A percentile compares a stretch with the other conserved stretches of the same genome.
phyloP scores from a whole-genome alignment of 2,888 invertebrate species.

The Pyrrhia umbra region DNA sequence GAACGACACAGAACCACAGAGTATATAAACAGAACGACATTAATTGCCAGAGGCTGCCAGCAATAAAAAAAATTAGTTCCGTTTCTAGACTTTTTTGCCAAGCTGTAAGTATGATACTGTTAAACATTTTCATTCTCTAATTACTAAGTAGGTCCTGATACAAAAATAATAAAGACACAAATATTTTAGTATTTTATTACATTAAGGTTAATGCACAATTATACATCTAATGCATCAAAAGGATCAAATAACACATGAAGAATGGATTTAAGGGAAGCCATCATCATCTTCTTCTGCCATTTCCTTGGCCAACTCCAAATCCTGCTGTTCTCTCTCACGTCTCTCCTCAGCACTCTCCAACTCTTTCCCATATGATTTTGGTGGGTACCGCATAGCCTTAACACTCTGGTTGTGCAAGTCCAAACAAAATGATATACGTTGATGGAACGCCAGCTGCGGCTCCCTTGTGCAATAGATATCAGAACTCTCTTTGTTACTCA shows the following conservation, averaged over 20 bases:
- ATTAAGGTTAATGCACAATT: constrained; percentile 62
- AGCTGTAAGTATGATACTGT: no score
- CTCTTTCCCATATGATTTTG: constrained; percentile 99
- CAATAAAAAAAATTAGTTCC: no score
- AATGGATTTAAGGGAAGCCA: constrained; percentile 91
- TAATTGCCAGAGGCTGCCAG: no score
- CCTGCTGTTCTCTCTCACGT: constrained; percentile 98
- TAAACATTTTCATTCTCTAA: no score
- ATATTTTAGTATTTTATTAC: constrained; percentile 50
- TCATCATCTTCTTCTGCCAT: constrained; percentile 99
- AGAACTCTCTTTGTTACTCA: constrained; percentile 99
- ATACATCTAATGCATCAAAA: constrained; percentile 65
- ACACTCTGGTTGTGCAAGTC: constrained; percentile 99
- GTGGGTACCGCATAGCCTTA: constrained; percentile 99
- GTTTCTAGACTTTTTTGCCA: no score
- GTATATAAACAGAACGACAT: no score
- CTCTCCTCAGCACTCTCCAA: constrained; percentile 99
- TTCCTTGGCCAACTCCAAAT: constrained; percentile 99
- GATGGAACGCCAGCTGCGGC: constrained; percentile 98
- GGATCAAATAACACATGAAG: constrained; percentile 48
- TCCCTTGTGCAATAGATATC: constrained; percentile 99
- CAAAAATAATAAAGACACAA: constrained; percentile 26
- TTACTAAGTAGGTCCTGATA: background rate
- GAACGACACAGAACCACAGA: no score
- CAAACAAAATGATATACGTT: constrained; percentile 98